phyloP scores from a whole-genome alignment of 2,797 vertebrate species.

The Eleutherodactylus coqui region DNA sequence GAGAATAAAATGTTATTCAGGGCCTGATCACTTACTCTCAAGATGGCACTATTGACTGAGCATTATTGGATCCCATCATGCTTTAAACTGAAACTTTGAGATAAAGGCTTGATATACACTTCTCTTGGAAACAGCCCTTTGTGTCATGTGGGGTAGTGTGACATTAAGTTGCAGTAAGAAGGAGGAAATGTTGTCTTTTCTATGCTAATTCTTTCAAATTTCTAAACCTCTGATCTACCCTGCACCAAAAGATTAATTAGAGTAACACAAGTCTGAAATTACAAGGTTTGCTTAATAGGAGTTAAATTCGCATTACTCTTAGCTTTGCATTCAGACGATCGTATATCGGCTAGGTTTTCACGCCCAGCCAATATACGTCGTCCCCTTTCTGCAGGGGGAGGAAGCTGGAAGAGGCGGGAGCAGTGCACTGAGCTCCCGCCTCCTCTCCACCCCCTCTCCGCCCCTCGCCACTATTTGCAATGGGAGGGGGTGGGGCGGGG shows the following conservation, averaged over 20 bases:
- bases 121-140: conserved; percentile 31
- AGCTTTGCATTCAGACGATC: too few species aligned
- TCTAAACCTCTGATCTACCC: neutral
- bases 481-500: too few species aligned
- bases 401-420: too few species aligned
- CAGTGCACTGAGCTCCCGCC: too few species aligned
- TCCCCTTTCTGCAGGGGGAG: too few species aligned
- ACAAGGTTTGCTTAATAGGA: neutral
- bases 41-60: neutral
- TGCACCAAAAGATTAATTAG: neutral
- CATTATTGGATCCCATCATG: conserved; percentile 22
- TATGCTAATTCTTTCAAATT: neutral
- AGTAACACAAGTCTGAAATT: neutral
- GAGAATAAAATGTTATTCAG: conserved; percentile 31
- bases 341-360: too few species aligned
- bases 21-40: conserved; percentile 13
- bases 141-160: conserved; percentile 34
- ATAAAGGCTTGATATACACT: conserved; percentile 44
- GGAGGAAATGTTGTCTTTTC: neutral
- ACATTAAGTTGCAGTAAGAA: conserved; percentile 33
- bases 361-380: too few species aligned
- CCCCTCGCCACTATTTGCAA: too few species aligned
- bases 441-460: too few species aligned
- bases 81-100: conserved; percentile 19
- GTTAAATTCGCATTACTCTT: neutral